Percentiles rank a stretch among this genome's conserved stretches.
Evolutionary conservation across 1,140 invertebrate genomes (phyloP).

Genomic region (Spodoptera litura): DNA sequence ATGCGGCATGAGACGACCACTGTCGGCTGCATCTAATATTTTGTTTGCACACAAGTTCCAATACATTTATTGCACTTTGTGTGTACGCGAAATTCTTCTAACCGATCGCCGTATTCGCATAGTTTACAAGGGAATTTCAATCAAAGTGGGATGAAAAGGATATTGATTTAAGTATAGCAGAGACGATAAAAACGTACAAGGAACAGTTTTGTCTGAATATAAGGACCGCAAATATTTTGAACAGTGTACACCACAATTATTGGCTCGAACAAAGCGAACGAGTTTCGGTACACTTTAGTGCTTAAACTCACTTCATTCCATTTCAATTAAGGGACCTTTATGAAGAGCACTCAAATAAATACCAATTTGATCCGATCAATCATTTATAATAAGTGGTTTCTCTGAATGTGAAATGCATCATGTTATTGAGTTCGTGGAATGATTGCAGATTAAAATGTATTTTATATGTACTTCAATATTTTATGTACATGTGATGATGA

Average conservation of each 20-base stretch:
- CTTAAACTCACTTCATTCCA: background rate
- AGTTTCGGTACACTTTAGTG: background rate
- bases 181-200: background rate
- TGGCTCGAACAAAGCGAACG: too few relatives aligned
- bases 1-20: slow-evolving; percentile 27
- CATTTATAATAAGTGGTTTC: slow-evolving; percentile 15
- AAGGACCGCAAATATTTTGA: too few relatives aligned
- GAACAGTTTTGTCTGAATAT: background rate
- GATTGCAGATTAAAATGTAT: background rate
- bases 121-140: background rate
- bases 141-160: background rate
- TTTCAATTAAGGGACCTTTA: slow-evolving; percentile 8
- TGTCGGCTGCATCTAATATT: slow-evolving; percentile 16
- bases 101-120: background rate
- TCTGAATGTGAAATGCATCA: background rate
- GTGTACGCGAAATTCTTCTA: slow-evolving; percentile 16
- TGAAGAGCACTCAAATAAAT: background rate
- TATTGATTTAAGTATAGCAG: background rate
- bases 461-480: background rate
- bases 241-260: too few relatives aligned
- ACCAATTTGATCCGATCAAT: slow-evolving; percentile 9
- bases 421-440: background rate
- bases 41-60: slow-evolving; percentile 11
- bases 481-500: too few relatives aligned
- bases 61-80: slow-evolving; percentile 18